Percentiles rank a stretch among this genome's conserved stretches.
Conservation (phyloP, 2,888 invertebrate species). For the Geotrupes spiniger region DNA sequence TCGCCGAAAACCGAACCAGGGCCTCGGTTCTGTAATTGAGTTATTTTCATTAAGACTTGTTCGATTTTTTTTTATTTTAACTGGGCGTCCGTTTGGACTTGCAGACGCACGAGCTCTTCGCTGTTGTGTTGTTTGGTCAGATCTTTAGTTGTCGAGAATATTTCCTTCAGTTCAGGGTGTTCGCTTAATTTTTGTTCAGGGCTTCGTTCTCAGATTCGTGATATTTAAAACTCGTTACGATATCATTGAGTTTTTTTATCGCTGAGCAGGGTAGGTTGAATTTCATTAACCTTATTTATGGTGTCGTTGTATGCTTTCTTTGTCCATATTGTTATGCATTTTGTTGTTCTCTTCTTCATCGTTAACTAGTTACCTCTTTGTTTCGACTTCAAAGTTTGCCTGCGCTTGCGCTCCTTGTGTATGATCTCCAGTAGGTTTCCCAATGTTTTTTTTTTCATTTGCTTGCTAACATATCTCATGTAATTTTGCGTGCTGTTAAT, state of each 20-base stretch:
- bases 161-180: no score
- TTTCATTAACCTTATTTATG: conserved; percentile 25
- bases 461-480: conserved; percentile 33
- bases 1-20: conserved; percentile 3
- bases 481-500: conserved; percentile 28
- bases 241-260: conserved; percentile 15
- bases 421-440: conserved; percentile 30
- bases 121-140: no score
- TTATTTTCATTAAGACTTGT: conserved; percentile 14
- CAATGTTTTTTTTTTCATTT: conserved; percentile 34
- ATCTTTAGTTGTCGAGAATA: no score
- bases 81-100: conserved; percentile 13
- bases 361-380: conserved; percentile 4
- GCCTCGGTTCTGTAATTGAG: neutral
- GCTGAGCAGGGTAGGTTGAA: conserved; percentile 16
- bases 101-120: no score
- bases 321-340: conserved; percentile 11
- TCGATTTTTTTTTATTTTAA: conserved; percentile 19
- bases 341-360: conserved; percentile 1
- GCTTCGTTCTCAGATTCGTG: neutral
- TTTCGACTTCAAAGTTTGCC: conserved; percentile 16
- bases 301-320: conserved; percentile 21
- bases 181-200: no score
- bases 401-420: conserved; percentile 27
- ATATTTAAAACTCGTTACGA: conserved; percentile 1